Evolutionary conservation across 2,888 invertebrate genomes (phyloP), one percentile per base, ranked within the genome.

Genomic region (Meganola albula): DNA sequence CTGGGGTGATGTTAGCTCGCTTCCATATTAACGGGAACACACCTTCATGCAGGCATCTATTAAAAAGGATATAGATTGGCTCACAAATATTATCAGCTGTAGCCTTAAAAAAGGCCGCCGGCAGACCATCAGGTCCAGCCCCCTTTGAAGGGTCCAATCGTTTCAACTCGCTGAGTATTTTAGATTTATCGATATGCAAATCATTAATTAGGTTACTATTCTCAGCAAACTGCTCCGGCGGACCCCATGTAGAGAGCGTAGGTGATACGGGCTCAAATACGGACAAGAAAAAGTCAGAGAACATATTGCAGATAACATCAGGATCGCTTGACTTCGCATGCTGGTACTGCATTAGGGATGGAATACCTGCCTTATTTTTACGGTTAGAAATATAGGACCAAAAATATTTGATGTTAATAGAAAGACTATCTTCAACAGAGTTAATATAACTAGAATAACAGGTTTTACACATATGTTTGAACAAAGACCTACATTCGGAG

Each of bases 381-480:
- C 23, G 30, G n/a, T 10, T 30, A 8, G 30, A 24, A 11, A 30
- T 22, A 11, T 30, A 30, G n/a, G 30, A 24, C 30, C 30, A 30
- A 30, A 30, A 30, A n/a, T 10, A 10, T 16, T 29, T 29, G 5
- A 29, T 5, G 10, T 29, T 29, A 2, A 10, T 3, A 10, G 29
- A 10, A 7, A 29, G 23, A 8, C 16, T 29, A 23, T 14, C 10
- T 29, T 29, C 29, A 9, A 14, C 10, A n/a, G 30, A 11, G 5
- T 24, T 11, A n/a, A 30, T 24, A 9, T 31, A 31, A 1, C 3
- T 11, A 16, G 23, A 22, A 23, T 24, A 30, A 11, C 27, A 27
- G 4, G 11, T 11, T 2, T 27, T 3, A 12, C 23, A 10, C 7
- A 14, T 14, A 4, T 7, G 10, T 3, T 23, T n/a, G 24, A 24